These are phyloP conservation scores for Origma solitaria DNA, from an alignment of 2,113 vertebrate species.

Conservation along the genomic window DNA sequence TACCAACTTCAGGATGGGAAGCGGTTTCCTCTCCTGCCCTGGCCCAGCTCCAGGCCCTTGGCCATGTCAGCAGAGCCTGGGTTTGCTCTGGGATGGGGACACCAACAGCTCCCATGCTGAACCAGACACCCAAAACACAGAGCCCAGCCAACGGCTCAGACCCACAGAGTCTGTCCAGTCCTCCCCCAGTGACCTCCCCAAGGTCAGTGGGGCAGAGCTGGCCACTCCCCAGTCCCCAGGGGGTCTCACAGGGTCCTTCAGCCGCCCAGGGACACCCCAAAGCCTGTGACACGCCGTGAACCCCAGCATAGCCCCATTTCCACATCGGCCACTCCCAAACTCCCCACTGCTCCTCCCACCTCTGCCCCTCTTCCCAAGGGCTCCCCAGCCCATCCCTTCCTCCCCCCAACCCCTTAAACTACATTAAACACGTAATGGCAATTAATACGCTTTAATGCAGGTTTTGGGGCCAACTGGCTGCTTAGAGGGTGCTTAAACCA, in stretches of 20 bases:
- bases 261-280: neutral
- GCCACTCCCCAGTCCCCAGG: neutral
- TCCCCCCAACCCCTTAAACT: slow-evolving; percentile 34
- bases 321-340: neutral
- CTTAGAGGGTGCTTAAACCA: slow-evolving; percentile 65
- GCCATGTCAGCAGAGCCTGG: neutral
- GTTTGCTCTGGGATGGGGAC: neutral
- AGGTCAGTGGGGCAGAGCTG: neutral
- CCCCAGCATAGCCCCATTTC: neutral
- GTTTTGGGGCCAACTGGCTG: slow-evolving; percentile 66
- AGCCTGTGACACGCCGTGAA: neutral
- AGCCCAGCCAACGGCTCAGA: neutral
- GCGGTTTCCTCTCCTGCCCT: neutral
- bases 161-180: accelerated
- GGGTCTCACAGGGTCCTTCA: neutral
- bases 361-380: neutral
- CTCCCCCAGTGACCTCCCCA: neutral
- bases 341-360: neutral
- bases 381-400: neutral
- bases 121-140: neutral
- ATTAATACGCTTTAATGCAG: slow-evolving; percentile 63
- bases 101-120: neutral
- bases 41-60: neutral
- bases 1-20: neutral
- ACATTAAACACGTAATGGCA: slow-evolving; percentile 69